Evolutionary conservation across 1,140 invertebrate genomes (phyloP).

Genomic region (Streblospio benedicti): DNA sequence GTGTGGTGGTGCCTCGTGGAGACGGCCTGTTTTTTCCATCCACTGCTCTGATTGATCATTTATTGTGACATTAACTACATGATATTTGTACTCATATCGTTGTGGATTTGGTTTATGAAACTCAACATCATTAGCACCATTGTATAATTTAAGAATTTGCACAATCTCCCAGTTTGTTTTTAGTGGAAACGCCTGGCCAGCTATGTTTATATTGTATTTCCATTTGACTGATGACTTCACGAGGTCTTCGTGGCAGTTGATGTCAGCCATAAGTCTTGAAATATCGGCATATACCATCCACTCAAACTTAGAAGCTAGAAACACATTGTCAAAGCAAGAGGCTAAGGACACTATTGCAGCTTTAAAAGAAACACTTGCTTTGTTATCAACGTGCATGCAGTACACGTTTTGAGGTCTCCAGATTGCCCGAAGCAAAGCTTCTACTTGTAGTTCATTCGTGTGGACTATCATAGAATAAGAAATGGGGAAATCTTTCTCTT

Average conservation of each 20-base stretch:
- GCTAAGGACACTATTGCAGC: constrained; percentile 21
- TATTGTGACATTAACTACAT: constrained; percentile 3
- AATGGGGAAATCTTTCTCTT: constrained; percentile 6
- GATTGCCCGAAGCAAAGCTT: constrained; percentile 28
- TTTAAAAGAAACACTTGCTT: constrained; percentile 15
- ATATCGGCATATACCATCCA: constrained; percentile 20
- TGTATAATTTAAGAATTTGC: constrained; percentile 27
- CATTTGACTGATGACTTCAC: constrained; percentile 4
- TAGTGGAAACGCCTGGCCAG: constrained; percentile 36
- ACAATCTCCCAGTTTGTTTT: constrained; percentile 36
- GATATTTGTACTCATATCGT: constrained; percentile 18
- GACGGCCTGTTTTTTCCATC: too few species aligned
- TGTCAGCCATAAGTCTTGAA: constrained; percentile 23
- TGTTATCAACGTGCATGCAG: constrained; percentile 34
- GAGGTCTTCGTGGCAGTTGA: constrained; percentile 29
- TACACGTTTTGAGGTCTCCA: constrained; percentile 35
- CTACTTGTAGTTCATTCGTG: constrained; percentile 12
- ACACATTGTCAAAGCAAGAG: constrained; percentile 33
- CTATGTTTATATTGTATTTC: constrained; percentile 18
- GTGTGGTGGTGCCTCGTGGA: constrained; percentile 22
- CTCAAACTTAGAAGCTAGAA: constrained; percentile 25
- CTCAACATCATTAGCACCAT: constrained; percentile 34
- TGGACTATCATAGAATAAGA: neutral
- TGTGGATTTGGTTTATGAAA: neutral
- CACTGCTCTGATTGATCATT: too few species aligned